Evolutionary conservation across 2,797 vertebrate genomes (phyloP).

Genomic region (Sebastiscus albofasciatus): DNA sequence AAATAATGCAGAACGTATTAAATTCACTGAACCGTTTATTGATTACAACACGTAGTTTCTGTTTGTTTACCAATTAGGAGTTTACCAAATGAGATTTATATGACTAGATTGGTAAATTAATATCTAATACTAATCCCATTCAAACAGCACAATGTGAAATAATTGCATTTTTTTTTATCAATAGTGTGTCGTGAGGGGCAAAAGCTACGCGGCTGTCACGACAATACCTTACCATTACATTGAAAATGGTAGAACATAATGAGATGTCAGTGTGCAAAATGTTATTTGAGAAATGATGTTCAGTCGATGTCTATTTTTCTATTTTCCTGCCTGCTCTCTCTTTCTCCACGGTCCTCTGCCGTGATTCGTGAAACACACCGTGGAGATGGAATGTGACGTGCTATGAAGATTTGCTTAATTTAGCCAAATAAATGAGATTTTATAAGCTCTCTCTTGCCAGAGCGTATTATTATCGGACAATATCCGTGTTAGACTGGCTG

Average conservation of each 20-base stretch:
- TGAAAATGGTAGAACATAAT: slow-evolving; percentile 52
- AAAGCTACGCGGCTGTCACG: slow-evolving; percentile 21
- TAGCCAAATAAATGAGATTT: slow-evolving; percentile 74
- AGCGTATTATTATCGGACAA: slow-evolving; percentile 53
- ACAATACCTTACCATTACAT: slow-evolving; percentile 17
- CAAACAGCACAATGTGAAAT: slow-evolving; percentile 33
- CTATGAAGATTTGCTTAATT: slow-evolving; percentile 67
- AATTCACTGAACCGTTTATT: background rate
- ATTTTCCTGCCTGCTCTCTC: slow-evolving; percentile 35
- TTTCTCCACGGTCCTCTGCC: slow-evolving; percentile 17
- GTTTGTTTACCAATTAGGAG: slow-evolving; percentile 28
- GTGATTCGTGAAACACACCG: slow-evolving; percentile 24
- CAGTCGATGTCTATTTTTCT: slow-evolving; percentile 59
- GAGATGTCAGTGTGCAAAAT: slow-evolving; percentile 52
- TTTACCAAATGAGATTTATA: slow-evolving; percentile 19
- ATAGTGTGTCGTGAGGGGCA: slow-evolving; percentile 7
- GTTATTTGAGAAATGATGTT: slow-evolving; percentile 44
- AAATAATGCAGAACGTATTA: background rate
- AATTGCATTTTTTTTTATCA: slow-evolving; percentile 44
- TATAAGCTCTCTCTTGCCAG: slow-evolving; percentile 47
- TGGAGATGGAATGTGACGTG: slow-evolving; percentile 62
- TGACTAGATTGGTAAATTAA: slow-evolving; percentile 25
- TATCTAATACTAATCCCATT: slow-evolving; percentile 31
- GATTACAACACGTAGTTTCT: background rate
- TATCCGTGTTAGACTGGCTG: background rate